phyloP scores from a whole-genome alignment of 53 echinoderm and acorn worm species.

The Antedon mediterranea region DNA sequence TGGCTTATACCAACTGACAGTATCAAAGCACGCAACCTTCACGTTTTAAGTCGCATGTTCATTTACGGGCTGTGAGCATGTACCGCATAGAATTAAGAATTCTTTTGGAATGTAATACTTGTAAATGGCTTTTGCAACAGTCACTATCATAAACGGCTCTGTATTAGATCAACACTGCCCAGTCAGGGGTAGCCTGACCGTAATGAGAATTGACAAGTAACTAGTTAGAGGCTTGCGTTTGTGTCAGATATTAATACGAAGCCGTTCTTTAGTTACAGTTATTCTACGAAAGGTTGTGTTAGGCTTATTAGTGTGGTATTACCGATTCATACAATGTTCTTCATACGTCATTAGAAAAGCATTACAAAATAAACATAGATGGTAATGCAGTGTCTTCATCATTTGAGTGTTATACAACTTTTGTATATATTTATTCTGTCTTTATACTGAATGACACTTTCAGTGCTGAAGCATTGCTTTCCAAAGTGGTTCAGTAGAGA shows the following conservation, averaged over 20 bases:
- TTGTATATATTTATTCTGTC: too few relatives aligned
- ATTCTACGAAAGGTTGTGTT: not conserved
- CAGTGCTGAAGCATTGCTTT: too few relatives aligned
- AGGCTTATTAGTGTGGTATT: not conserved
- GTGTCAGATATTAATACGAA: not conserved
- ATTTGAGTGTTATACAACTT: too few relatives aligned
- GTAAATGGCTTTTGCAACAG: not conserved
- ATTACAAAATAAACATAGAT: not conserved
- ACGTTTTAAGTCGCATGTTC: not conserved
- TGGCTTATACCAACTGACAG: not conserved
- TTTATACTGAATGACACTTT: too few relatives aligned
- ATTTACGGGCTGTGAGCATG: not conserved
- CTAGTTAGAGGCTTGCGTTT: not conserved
- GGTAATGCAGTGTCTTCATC: too few relatives aligned
- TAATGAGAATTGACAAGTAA: not conserved
- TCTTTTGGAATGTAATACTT: not conserved
- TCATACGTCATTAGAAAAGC: not conserved
- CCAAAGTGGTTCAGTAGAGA: too few relatives aligned
- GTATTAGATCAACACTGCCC: not conserved
- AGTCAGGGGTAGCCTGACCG: not conserved
- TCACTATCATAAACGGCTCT: not conserved
- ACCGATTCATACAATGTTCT: not conserved
- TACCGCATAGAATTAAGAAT: not conserved
- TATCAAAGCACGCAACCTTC: not conserved
- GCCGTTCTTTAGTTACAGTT: not conserved